These are phyloP conservation scores for Heterocephalus glaber DNA, from an alignment of 2,113 vertebrate species.

Conservation along the genomic window DNA sequence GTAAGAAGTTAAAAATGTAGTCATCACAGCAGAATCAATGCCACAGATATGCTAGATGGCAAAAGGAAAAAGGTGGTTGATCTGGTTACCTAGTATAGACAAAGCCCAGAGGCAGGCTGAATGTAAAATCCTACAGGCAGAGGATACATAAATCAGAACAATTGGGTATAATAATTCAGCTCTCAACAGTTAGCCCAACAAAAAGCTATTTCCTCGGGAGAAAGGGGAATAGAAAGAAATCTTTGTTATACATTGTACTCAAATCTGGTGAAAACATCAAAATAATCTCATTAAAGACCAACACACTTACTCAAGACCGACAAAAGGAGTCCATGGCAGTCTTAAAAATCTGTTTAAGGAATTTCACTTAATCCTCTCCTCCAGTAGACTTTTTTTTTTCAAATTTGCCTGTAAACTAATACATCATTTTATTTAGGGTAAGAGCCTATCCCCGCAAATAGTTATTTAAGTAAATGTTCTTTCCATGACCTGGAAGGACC, in stretches of 20 bases:
- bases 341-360: slow-evolving; percentile 82
- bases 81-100: not conserved
- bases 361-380: slow-evolving; percentile 80
- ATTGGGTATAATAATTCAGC: slow-evolving; percentile 75
- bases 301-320: slow-evolving; percentile 82
- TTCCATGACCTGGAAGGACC: slow-evolving; percentile 36
- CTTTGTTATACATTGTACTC: slow-evolving; percentile 82
- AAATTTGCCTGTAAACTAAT: slow-evolving; percentile 75
- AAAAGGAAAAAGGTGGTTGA: not conserved
- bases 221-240: slow-evolving; percentile 79
- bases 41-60: not conserved
- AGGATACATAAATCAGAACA: slow-evolving; percentile 79
- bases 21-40: not conserved
- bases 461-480: slow-evolving; percentile 59
- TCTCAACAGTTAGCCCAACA: slow-evolving; percentile 79
- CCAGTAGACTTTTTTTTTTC: slow-evolving; percentile 51
- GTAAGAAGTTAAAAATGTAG: not conserved
- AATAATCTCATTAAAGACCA: slow-evolving; percentile 87
- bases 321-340: slow-evolving; percentile 81
- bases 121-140: slow-evolving; percentile 61
- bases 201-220: slow-evolving; percentile 81
- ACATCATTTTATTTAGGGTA: slow-evolving; percentile 56
- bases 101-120: slow-evolving; percentile 51
- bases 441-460: slow-evolving; percentile 21
- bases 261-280: slow-evolving; percentile 85